These are phyloP conservation scores for Drosophila nigrodunni DNA, from an alignment of 1,140 invertebrate species.

Conservation along the genomic window DNA sequence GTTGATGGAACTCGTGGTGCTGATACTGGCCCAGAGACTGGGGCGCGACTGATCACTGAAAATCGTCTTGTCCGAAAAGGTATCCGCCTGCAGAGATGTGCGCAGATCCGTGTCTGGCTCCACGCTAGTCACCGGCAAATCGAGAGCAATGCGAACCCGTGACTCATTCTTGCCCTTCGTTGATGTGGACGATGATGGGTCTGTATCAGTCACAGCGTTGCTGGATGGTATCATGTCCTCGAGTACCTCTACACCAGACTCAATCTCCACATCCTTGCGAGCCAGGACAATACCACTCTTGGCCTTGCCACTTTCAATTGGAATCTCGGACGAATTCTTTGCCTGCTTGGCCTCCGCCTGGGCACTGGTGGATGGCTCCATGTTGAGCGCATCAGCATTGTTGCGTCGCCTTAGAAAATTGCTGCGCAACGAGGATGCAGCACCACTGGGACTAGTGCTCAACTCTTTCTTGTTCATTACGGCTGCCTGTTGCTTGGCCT, in stretches of 20 bases:
- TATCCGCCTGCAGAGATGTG: background rate
- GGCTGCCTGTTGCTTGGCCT: slow-evolving; percentile 70
- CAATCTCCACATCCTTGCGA: slow-evolving; percentile 80
- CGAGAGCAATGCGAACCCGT: background rate
- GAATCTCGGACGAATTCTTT: slow-evolving; percentile 35
- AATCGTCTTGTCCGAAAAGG: background rate
- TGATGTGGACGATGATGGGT: background rate
- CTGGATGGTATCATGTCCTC: slow-evolving; percentile 69
- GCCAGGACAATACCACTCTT: slow-evolving; percentile 70
- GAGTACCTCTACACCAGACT: slow-evolving; percentile 78
- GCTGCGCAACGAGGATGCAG: slow-evolving; percentile 33
- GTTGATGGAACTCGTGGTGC: background rate
- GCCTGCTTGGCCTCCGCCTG: slow-evolving; percentile 6
- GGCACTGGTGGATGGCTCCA: slow-evolving; percentile 43
- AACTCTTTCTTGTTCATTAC: slow-evolving; percentile 64
- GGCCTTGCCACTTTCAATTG: slow-evolving; percentile 40
- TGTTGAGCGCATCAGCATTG: slow-evolving; percentile 37
- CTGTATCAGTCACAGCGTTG: background rate
- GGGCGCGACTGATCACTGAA: background rate
- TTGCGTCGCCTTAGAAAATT: slow-evolving; percentile 56
- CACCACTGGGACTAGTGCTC: slow-evolving; percentile 5
- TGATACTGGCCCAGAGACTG: slow-evolving; percentile 4
- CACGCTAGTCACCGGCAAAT: slow-evolving; percentile 8
- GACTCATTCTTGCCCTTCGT: too few relatives aligned
- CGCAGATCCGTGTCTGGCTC: background rate